These are phyloP conservation scores for Prinia subflava DNA, from an alignment of 2,113 vertebrate species.

Conservation along the genomic window DNA sequence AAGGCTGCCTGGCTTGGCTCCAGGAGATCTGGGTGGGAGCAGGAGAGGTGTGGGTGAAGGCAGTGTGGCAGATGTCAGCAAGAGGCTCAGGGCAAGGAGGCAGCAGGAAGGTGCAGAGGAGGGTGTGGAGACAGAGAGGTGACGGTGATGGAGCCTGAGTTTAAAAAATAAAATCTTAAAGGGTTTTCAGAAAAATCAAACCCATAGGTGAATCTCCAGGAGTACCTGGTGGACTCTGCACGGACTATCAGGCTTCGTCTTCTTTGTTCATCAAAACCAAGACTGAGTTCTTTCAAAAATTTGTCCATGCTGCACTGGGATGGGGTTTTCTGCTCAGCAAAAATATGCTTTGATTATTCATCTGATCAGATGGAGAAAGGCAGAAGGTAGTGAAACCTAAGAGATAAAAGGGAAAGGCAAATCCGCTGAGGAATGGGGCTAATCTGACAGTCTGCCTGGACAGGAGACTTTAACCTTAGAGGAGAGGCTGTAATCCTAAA, in stretches of 20 bases:
- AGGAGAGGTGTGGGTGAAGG: not conserved
- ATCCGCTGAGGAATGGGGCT: not conserved
- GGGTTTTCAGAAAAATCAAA: not conserved
- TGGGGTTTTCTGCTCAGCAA: not conserved
- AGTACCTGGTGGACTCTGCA: not conserved
- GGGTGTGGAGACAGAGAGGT: not conserved
- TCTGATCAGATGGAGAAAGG: not conserved
- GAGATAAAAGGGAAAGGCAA: not conserved
- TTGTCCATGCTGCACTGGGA: not conserved
- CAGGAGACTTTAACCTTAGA: not conserved
- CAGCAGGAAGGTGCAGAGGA: not conserved
- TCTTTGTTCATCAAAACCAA: not conserved
- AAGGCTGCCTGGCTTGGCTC: not conserved
- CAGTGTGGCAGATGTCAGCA: accelerated
- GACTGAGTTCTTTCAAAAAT: not conserved
- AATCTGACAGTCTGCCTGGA: not conserved
- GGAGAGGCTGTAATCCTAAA: not conserved
- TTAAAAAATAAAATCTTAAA: not conserved
- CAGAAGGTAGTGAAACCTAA: not conserved
- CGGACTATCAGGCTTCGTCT: not conserved
- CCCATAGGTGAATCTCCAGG: accelerated
- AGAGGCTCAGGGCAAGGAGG: not conserved
- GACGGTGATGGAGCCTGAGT: not conserved
- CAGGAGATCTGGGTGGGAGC: not conserved
- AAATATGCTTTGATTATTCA: not conserved